These are phyloP conservation scores for Priocnemis perturbator DNA, from an alignment of 2,888 invertebrate genomes.

Conservation along the genomic window DNA sequence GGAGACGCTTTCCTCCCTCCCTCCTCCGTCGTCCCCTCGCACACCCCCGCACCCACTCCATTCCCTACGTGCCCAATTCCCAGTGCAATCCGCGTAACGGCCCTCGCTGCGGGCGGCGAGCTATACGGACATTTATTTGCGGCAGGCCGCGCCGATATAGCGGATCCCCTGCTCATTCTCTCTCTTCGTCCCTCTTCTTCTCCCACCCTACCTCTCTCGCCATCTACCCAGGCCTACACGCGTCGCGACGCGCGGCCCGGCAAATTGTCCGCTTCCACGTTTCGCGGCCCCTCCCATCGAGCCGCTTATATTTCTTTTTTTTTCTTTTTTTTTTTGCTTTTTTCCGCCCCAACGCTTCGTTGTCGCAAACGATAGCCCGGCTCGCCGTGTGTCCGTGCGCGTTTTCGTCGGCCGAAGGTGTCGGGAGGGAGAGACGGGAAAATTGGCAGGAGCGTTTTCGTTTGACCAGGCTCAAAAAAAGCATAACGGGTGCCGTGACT, in stretches of 20 bases:
- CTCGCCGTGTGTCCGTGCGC: no score
- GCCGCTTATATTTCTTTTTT: background rate
- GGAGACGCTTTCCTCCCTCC: constrained; percentile 1
- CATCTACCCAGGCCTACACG: background rate
- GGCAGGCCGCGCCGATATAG: no score
- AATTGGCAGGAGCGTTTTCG: no score
- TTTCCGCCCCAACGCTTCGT: no score
- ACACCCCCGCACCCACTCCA: constrained; percentile 27
- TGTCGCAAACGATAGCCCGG: no score
- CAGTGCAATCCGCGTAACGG: constrained; percentile 48
- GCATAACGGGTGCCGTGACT: no score
- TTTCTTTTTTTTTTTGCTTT: constrained; percentile 22
- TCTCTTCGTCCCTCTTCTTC: no score
- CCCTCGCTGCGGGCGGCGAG: constrained; percentile 6
- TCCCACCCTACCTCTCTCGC: no score
- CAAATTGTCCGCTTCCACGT: constrained; percentile 17
- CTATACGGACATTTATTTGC: constrained; percentile 8
- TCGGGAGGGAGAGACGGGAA: no score
- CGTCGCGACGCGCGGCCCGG: background rate
- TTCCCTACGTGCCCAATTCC: constrained; percentile 53
- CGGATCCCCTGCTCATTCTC: no score
- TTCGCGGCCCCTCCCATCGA: background rate
- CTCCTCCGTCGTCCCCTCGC: background rate
- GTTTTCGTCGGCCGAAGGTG: no score
- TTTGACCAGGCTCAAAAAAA: no score